These are phyloP conservation scores for Tromatobia lineatoria DNA, from an alignment of 2,888 invertebrate species.

Conservation along the genomic window DNA sequence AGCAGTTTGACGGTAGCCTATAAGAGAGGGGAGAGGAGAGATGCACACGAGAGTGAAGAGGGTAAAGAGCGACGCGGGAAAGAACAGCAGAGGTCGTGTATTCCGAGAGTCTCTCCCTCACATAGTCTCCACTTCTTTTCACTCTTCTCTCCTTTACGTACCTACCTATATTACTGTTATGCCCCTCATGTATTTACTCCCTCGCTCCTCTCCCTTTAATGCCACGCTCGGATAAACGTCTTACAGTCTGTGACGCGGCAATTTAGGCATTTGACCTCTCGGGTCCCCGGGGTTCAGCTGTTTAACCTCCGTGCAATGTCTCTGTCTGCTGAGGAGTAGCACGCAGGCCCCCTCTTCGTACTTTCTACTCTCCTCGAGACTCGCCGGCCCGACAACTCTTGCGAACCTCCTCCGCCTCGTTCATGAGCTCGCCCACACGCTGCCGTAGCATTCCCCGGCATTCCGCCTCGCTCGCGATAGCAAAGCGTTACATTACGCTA, in stretches of 20 bases:
- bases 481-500: conserved; percentile 22
- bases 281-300: conserved; percentile 81
- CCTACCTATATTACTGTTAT: conserved; percentile 65
- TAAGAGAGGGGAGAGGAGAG: conserved; percentile 35
- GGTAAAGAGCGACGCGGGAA: conserved; percentile 33
- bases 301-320: conserved; percentile 83
- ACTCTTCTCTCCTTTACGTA: conserved; percentile 56
- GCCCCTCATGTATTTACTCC: conserved; percentile 29
- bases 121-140: conserved; percentile 49
- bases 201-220: conserved; percentile 71
- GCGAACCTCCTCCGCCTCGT: conserved; percentile 54
- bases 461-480: conserved; percentile 50
- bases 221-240: conserved; percentile 78
- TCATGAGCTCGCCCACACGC: conserved; percentile 65
- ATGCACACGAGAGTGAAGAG: conserved; percentile 55
- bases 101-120: conserved; percentile 41
- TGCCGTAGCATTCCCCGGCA: conserved; percentile 66
- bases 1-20: conserved; percentile 52
- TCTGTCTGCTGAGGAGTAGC: conserved; percentile 75
- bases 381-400: conserved; percentile 49
- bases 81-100: conserved; percentile 50
- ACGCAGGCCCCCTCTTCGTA: conserved; percentile 46
- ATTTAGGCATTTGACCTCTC: conserved; percentile 84
- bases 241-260: conserved; percentile 83
- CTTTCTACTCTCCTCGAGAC: conserved; percentile 59